Evolutionary conservation across 2,888 invertebrate species (phyloP).

Genomic region (Dichetophora obliterata): DNA sequence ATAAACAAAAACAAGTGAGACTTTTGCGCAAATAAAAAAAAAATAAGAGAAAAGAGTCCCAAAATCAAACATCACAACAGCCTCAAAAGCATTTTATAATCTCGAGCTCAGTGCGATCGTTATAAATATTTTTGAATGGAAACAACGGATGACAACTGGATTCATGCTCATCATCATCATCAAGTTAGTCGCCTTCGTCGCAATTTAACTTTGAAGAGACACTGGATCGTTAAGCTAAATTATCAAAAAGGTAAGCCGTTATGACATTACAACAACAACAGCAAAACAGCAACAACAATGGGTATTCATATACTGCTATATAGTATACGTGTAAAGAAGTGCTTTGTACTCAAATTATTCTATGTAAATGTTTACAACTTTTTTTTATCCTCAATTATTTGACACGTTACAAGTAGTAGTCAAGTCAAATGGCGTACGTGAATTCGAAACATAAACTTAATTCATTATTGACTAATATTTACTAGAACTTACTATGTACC

Average conservation of each 20-base stretch:
- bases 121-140: constrained; percentile 60
- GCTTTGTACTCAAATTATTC: too few relatives aligned
- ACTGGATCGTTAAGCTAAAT: constrained; percentile 48
- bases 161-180: constrained; percentile 41
- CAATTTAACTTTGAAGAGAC: constrained; percentile 28
- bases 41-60: background rate
- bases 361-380: too few relatives aligned
- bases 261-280: background rate
- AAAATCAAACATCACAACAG: background rate
- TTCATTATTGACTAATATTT: too few relatives aligned
- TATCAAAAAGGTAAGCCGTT: constrained; percentile 46
- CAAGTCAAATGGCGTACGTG: too few relatives aligned
- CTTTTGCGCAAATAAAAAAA: background rate
- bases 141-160: constrained; percentile 53
- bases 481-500: too few relatives aligned
- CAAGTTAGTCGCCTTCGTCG: constrained; percentile 26
- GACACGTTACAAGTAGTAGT: too few relatives aligned
- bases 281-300: background rate
- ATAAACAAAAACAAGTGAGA: too few relatives aligned
- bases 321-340: too few relatives aligned
- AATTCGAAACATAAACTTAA: too few relatives aligned
- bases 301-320: too few relatives aligned
- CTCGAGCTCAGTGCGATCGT: background rate
- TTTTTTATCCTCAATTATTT: too few relatives aligned
- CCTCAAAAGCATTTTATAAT: background rate